phyloP scores from a whole-genome alignment of 30 jellyfish, hydroid and myxozoan species.

The Pelagia noctiluca region DNA sequence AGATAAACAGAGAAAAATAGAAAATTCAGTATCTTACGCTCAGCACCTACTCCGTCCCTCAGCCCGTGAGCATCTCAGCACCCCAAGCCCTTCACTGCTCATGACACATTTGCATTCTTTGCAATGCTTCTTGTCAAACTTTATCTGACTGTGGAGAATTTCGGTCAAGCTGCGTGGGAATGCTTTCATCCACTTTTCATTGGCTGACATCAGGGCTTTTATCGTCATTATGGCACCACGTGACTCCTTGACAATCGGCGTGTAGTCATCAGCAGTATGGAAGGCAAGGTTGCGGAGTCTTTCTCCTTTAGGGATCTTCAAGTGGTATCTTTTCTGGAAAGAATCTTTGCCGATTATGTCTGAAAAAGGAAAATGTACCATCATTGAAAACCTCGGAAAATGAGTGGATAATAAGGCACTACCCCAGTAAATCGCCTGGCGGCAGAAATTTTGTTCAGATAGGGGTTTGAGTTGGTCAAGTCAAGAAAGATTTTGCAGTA shows the following conservation, averaged over 20 bases:
- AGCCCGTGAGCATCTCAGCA: constrained; percentile 20
- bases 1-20: no score
- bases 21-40: no score
- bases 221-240: constrained; percentile 88
- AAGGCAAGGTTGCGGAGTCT: constrained; percentile 47
- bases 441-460: no score
- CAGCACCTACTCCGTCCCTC: neutral
- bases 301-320: constrained; percentile 91
- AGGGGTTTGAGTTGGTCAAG: no score
- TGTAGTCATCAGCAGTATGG: constrained; percentile 89
- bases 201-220: constrained; percentile 72
- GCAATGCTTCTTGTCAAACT: constrained; percentile 63
- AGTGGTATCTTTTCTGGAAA: constrained; percentile 79
- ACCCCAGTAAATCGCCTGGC: no score
- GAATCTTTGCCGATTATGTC: constrained; percentile 93
- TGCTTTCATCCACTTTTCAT: constrained; percentile 84
- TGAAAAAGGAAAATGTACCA: constrained; percentile 9
- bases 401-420: no score
- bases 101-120: constrained; percentile 69
- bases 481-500: no score
- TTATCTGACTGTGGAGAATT: constrained; percentile 65
- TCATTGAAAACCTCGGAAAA: no score
- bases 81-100: constrained; percentile 28
- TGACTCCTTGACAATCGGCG: constrained; percentile 88
- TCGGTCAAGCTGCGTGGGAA: constrained; percentile 62